A percentile compares a stretch with the other conserved stretches of the same genome.
Evolutionary conservation across 1,140 invertebrate genomes (phyloP).

Genomic region (Bathynomus jamesi): DNA sequence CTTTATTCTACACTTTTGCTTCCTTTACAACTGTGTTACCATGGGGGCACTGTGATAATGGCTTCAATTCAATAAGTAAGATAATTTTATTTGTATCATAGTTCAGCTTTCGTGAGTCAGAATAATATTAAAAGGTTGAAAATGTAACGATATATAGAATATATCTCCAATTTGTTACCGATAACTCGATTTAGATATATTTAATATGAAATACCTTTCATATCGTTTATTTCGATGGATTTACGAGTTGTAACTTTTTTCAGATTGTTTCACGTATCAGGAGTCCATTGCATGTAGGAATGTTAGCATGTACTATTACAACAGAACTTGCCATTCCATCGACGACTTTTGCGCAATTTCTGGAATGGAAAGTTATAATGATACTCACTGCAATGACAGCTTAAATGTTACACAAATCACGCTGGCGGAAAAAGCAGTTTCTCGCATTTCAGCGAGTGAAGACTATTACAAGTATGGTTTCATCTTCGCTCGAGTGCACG

Average conservation of each 20-base stretch:
- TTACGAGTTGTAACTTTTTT: background rate
- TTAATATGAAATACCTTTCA: too few relatives aligned
- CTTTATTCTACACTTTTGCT: constrained; percentile 38
- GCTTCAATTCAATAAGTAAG: constrained; percentile 62
- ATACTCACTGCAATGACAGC: constrained; percentile 7
- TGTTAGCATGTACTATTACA: constrained; percentile 15
- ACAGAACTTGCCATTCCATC: constrained; percentile 12
- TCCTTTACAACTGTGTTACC: constrained; percentile 37
- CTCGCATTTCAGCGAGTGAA: background rate
- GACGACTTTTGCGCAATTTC: constrained; percentile 3
- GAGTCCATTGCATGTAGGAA: constrained; percentile 9
- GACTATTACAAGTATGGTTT: constrained; percentile 36
- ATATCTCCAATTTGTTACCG: too few relatives aligned
- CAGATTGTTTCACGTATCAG: constrained; percentile 7
- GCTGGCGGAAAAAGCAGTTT: background rate
- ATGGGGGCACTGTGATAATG: constrained; percentile 39
- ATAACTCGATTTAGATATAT: too few relatives aligned
- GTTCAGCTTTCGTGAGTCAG: too few relatives aligned
- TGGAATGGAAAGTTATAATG: background rate
- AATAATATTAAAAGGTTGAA: too few relatives aligned
- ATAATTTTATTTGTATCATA: background rate
- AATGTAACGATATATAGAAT: too few relatives aligned
- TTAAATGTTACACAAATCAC: background rate
- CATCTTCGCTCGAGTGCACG: background rate
- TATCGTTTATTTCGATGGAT: too few relatives aligned